These are phyloP conservation scores for Pomacea canaliculata DNA, from an alignment of 2,888 invertebrate genomes.

Conservation along the genomic window DNA sequence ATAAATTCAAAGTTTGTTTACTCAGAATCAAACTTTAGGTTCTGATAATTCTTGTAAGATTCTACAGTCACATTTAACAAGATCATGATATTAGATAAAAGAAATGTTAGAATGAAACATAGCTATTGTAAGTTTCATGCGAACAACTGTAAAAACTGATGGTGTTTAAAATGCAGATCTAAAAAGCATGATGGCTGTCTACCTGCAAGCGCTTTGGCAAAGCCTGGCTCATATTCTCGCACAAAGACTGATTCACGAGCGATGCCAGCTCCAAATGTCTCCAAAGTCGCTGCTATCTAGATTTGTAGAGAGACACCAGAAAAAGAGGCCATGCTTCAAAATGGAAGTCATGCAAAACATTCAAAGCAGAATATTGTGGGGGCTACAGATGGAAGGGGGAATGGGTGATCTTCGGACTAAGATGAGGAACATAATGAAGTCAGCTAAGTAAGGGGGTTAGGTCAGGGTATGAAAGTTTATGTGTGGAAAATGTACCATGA, in stretches of 20 bases:
- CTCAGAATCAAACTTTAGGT: too few species aligned
- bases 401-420: not conserved
- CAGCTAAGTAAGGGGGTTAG: too few species aligned
- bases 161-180: not conserved
- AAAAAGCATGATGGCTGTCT: constrained; percentile 19
- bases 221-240: constrained; percentile 64
- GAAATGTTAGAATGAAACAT: not conserved
- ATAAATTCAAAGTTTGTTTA: too few species aligned
- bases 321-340: constrained; percentile 21
- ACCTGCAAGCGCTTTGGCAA: constrained; percentile 61
- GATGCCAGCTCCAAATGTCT: constrained; percentile 82
- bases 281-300: constrained; percentile 91
- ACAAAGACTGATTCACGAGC: constrained; percentile 67
- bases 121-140: not conserved
- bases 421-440: not conserved
- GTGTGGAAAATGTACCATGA: too few species aligned
- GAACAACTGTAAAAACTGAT: not conserved
- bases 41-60: not conserved
- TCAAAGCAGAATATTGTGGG: not conserved
- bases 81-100: not conserved
- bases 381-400: too few species aligned
- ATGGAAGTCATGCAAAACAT: constrained; percentile 13
- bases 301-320: constrained; percentile 24
- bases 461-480: too few species aligned
- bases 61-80: not conserved